Evolutionary conservation across 2,888 invertebrate species (phyloP).

Genomic region (Pecten maximus): DNA sequence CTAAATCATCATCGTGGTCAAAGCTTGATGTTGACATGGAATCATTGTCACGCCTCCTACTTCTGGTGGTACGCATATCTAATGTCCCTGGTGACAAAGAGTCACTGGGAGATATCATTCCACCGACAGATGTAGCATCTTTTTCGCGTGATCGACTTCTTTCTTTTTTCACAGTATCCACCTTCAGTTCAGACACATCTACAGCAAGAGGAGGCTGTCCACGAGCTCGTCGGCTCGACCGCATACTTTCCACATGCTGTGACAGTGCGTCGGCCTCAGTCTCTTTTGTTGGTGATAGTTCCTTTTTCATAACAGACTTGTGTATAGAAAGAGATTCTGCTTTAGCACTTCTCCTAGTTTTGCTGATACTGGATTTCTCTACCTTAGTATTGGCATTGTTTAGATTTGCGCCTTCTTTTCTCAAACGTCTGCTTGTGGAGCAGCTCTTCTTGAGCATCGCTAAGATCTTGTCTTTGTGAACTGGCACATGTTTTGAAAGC

Average conservation of each 20-base stretch:
- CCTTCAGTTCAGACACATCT: background rate
- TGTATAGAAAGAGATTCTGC: background rate
- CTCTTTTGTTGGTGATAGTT: background rate
- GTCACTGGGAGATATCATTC: background rate
- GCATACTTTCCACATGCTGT: background rate
- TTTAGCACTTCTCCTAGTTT: background rate
- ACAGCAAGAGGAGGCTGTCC: background rate
- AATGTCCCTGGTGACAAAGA: background rate
- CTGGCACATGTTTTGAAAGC: conserved; percentile 49
- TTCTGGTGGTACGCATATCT: background rate
- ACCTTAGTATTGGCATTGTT: background rate
- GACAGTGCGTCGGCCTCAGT: background rate
- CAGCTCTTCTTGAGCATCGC: background rate
- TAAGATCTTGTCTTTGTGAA: conserved; percentile 41
- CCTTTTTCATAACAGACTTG: background rate
- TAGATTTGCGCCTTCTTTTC: background rate
- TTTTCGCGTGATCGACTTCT: background rate
- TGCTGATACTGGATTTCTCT: background rate
- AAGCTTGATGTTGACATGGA: conserved; percentile 13
- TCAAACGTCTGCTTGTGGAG: background rate
- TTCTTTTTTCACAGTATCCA: background rate
- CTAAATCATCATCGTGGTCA: background rate
- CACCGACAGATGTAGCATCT: background rate
- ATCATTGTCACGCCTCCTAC: background rate
- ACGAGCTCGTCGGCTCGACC: background rate